These are phyloP conservation scores for Ephestia elutella DNA, from an alignment of 1,140 invertebrate species.

Conservation along the genomic window DNA sequence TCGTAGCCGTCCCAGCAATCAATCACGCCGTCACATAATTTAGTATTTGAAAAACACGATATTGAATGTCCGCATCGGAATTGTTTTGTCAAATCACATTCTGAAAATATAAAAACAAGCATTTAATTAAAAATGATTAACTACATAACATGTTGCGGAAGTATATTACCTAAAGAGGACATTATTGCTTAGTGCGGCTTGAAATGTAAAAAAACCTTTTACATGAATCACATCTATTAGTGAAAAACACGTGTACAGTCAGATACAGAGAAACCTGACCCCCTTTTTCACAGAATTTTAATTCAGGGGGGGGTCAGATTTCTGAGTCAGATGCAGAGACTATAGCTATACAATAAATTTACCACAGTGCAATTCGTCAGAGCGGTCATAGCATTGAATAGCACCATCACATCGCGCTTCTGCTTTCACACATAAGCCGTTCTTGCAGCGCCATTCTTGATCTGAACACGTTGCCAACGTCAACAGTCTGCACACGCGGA, in stretches of 20 bases:
- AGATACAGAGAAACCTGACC: too few species aligned
- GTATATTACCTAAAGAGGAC: too few species aligned
- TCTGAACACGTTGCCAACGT: constrained; percentile 70
- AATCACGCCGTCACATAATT: constrained; percentile 82
- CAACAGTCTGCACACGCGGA: constrained; percentile 69
- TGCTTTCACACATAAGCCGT: constrained; percentile 81
- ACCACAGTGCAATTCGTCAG: constrained; percentile 88
- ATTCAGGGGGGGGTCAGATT: too few species aligned
- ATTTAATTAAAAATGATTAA: background rate
- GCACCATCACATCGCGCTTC: constrained; percentile 83
- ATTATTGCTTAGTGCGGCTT: too few species aligned
- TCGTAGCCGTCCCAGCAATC: constrained; percentile 89
- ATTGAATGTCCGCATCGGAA: constrained; percentile 86
- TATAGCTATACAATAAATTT: constrained; percentile 39
- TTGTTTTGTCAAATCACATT: constrained; percentile 80
- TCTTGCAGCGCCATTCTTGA: constrained; percentile 81
- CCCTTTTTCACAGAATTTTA: too few species aligned
- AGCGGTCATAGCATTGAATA: constrained; percentile 85
- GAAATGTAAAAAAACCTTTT: too few species aligned
- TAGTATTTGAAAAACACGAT: constrained; percentile 81
- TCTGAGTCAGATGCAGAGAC: too few species aligned
- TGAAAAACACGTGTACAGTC: too few species aligned
- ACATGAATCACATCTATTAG: too few species aligned
- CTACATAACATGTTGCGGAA: too few species aligned
- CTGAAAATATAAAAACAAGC: constrained; percentile 59